Percentiles rank a stretch among this genome's conserved stretches.
phyloP scores from a whole-genome alignment of 2,888 invertebrate species.

The Formica aserva region DNA sequence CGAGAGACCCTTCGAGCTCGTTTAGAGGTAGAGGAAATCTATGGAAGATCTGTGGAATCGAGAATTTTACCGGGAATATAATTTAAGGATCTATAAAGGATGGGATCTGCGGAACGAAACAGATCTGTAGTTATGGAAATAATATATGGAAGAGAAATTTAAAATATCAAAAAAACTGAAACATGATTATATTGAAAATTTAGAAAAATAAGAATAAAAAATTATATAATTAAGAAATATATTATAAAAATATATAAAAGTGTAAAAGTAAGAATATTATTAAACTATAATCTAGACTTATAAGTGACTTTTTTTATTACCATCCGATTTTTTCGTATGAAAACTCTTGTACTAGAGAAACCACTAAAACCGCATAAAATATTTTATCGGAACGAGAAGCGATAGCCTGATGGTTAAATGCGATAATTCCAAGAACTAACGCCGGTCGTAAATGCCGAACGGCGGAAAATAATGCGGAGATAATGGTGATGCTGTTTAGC shows the following conservation, averaged over 20 bases:
- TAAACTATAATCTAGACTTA: background rate
- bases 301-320: background rate
- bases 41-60: background rate
- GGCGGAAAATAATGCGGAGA: slow-evolving; percentile 29
- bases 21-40: background rate
- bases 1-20: background rate
- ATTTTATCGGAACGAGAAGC: background rate
- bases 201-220: background rate
- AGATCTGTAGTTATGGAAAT: background rate
- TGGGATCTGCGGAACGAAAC: background rate
- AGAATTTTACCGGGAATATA: background rate
- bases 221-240: background rate
- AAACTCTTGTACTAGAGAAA: background rate
- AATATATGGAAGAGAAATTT: background rate
- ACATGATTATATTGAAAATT: background rate
- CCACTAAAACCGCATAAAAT: background rate
- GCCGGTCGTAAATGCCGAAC: slow-evolving; percentile 5
- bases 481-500: slow-evolving; percentile 47
- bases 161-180: background rate
- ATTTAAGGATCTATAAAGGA: background rate
- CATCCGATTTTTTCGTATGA: background rate
- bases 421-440: slow-evolving; percentile 34
- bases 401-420: slow-evolving; percentile 13
- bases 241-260: background rate
- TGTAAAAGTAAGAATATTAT: background rate